Evolutionary conservation across 2,797 vertebrate genomes (phyloP), one percentile per base, ranked within the genome.

Genomic region (Crocodylus rhombifer): DNA sequence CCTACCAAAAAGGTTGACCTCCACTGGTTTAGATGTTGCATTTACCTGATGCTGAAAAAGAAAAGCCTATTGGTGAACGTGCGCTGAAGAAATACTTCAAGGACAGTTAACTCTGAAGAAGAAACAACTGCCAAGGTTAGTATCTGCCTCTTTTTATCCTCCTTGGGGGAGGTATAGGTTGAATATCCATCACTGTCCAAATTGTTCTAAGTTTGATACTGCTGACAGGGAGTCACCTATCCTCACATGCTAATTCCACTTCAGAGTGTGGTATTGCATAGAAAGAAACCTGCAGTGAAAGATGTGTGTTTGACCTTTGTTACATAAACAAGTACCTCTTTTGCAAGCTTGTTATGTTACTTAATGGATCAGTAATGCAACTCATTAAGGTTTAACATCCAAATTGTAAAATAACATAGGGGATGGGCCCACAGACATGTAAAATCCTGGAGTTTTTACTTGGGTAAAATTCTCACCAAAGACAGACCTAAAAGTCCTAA

Each of bases 301-400:
- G 80, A 91, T 91, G 77, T 60, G 69, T 80, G 64, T 96, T 94
- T 96, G 63, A 75, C 85, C 42, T 63, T 87, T 75, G 65, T 21
- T 89, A 62, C 80, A 80, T 57, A 74, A 93, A 57, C 85, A 51
- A 79, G 67, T 65, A 58, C 25, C 69, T 84, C 56, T 77, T 26
- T 79, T 87, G 71, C 16, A 77, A 33, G 26, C 82, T 93, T 96
- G 83, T 80, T 63, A 81, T 28, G 65, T 58, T 84, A 55, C 77
- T 85, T 89, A 86, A 87, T 84, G 89, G 84, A 91, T 42, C 77
- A 7, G 16, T 88, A 51, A 36, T 2, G 11, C 11, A 94, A 84
- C 79, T 15, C 11, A 73, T 78, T 61, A 16, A 86, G 14, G 18
- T 6, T 0, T 10, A 15, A 83, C 92, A 73, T 26, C 80, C 0